Evolutionary conservation across 2,113 vertebrate species (phyloP).

Genomic region (Cinclus mexicanus): DNA sequence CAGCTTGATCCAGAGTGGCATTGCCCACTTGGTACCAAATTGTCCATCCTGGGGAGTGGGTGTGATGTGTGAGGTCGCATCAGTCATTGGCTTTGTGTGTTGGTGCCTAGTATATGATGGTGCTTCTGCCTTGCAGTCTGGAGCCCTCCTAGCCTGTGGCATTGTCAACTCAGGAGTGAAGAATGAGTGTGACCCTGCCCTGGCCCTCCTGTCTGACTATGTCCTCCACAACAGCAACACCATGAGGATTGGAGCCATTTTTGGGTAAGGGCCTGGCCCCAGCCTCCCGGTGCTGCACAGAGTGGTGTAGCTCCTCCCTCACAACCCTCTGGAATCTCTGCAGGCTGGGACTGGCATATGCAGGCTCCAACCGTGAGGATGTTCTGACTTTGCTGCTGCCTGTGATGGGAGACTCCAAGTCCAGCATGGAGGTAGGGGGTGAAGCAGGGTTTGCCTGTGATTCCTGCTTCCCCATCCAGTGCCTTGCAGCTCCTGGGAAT

Average conservation of each 20-base stretch:
- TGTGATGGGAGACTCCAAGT: conserved; percentile 97
- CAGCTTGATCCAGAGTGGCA: neutral
- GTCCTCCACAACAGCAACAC: conserved; percentile 97
- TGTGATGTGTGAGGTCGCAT: neutral
- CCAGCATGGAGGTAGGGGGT: conserved; percentile 91
- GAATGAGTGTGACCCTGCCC: conserved; percentile 96
- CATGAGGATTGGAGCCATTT: conserved; percentile 98
- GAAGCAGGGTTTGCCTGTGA: neutral
- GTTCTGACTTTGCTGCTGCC: conserved; percentile 95
- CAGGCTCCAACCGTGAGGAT: conserved; percentile 95
- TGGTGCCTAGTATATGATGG: neutral
- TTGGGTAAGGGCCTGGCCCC: conserved; percentile 83
- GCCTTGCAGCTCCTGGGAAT: neutral
- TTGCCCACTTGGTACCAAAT: neutral
- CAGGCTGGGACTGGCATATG: conserved; percentile 93
- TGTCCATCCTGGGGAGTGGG: neutral
- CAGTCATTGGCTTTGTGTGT: neutral
- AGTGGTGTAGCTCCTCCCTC: neutral
- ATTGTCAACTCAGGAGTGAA: conserved; percentile 97
- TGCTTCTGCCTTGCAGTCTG: conserved; percentile 79
- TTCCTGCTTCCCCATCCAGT: neutral
- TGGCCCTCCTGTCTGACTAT: conserved; percentile 95
- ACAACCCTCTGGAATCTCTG: neutral
- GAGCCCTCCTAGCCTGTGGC: conserved; percentile 94
- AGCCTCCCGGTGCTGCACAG: fast-evolving